Evolutionary conservation across 2,113 vertebrate species (phyloP).

Genomic region (Embiotoca jacksoni): DNA sequence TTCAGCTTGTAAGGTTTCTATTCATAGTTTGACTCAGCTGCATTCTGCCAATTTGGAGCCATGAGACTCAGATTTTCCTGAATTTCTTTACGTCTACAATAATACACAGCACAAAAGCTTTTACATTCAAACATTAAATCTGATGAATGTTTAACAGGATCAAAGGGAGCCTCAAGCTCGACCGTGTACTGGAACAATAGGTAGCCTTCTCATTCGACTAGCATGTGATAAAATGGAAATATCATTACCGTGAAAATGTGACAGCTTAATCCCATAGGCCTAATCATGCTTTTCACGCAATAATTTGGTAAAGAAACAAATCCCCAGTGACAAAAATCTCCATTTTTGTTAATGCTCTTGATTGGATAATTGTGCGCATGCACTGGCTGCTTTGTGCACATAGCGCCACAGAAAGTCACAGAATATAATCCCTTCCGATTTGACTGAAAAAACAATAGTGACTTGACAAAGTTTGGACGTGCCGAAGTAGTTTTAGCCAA

Average conservation of each 20-base stretch:
- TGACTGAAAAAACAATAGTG: no score
- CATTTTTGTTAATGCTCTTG: neutral
- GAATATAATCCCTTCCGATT: neutral
- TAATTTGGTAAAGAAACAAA: neutral
- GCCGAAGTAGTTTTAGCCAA: neutral
- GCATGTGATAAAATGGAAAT: slow-evolving; percentile 12
- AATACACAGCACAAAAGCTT: neutral
- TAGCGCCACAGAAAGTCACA: neutral
- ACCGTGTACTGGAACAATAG: neutral
- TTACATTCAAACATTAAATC: neutral
- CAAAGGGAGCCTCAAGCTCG: neutral
- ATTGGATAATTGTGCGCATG: neutral
- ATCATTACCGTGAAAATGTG: neutral
- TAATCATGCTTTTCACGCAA: slow-evolving; percentile 12
- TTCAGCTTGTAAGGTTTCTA: slow-evolving; percentile 54
- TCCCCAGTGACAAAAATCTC: neutral
- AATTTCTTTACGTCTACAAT: neutral
- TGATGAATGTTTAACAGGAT: neutral
- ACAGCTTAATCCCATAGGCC: neutral
- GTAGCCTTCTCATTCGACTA: slow-evolving; percentile 16
- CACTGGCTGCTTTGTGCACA: neutral
- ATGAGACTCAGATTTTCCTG: neutral
- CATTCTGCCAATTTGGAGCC: slow-evolving; percentile 10
- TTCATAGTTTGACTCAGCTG: slow-evolving; percentile 45
- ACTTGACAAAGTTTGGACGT: no score